Conservation (phyloP, 2,888 invertebrate species). For the Hemithea aestivaria region DNA sequence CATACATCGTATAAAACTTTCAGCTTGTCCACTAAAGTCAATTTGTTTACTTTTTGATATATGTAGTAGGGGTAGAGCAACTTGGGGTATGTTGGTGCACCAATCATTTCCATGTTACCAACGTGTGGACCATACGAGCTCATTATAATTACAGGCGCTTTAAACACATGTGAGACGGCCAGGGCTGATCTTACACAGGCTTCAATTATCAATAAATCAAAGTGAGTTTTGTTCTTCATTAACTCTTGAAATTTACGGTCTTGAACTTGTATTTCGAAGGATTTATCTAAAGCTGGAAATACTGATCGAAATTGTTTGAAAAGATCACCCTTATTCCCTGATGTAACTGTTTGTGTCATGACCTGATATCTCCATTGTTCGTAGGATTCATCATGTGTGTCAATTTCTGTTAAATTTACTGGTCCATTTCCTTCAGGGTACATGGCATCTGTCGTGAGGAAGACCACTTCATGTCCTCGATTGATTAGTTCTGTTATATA, state of each 20-base stretch:
- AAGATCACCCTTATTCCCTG: no score
- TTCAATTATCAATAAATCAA: constrained; percentile 62
- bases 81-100: constrained; percentile 50
- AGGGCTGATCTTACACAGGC: constrained; percentile 37
- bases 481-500: background rate
- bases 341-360: background rate
- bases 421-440: constrained; percentile 29
- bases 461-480: constrained; percentile 51
- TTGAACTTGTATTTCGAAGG: constrained; percentile 5
- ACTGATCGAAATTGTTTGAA: background rate
- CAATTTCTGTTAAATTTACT: constrained; percentile 30
- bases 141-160: constrained; percentile 57
- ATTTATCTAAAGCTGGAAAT: background rate
- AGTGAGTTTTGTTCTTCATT: constrained; percentile 27
- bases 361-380: constrained; percentile 3
- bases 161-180: constrained; percentile 50
- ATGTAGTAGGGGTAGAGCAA: constrained; percentile 36
- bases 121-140: constrained; percentile 42
- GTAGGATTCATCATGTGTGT: constrained; percentile 12
- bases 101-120: constrained; percentile 40
- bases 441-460: constrained; percentile 48
- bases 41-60: constrained; percentile 13
- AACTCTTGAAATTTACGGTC: constrained; percentile 8
- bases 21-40: constrained; percentile 11
- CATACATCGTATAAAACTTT: constrained; percentile 13